Evolutionary conservation across 2,797 vertebrate genomes (phyloP), one percentile per base, ranked within the genome.

Genomic region (Parauchenoglanis punctatus): DNA sequence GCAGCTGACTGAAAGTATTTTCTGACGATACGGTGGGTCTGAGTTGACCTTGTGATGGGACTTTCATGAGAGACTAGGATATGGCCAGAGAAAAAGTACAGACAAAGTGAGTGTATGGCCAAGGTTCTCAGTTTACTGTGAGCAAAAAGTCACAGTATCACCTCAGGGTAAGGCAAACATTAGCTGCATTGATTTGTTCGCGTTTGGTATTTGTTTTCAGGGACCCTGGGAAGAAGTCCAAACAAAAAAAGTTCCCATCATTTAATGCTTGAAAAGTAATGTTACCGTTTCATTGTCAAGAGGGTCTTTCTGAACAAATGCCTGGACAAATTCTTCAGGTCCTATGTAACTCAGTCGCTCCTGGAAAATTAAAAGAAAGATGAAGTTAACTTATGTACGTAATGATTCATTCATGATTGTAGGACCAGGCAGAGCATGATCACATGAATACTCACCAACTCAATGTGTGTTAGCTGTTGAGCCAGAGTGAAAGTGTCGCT

Each of bases 391-490:
- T 1, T 31, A 35, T 54, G 46, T 13, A 12, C 4, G 11, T 59
- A 44, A 81, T 61, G 56, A 13, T 35, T 35, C 35, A 35, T 35
- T 35, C 35, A 63, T 1, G 7, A 18, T n/a, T 28, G 15, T 18
- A n/a, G 7, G 7, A 83, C n/a, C n/a, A 52, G 1, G 4, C 31
- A 83, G 3, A 31, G 18, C 4, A 7, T 23, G 13, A 46, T 31
- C 23, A 11, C 18, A 13, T 52, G 25, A 68, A 52, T 61, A 25
- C 94, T 97, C 92, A 99, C 98, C 93, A 99, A 95, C 86, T 99
- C 98, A 87, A 99, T 96, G 93, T 98, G 97, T 0, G 98, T 99
- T 93, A 99, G 96, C 92, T 99, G 98, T 90, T 99, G 98, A 76
- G 98, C 98, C 86, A 99, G 92, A 0, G 96, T 95, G 63, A 98